These are phyloP conservation scores for Sebastes steindachneri DNA, from an alignment of 2,797 vertebrate genomes.

Conservation along the genomic window DNA sequence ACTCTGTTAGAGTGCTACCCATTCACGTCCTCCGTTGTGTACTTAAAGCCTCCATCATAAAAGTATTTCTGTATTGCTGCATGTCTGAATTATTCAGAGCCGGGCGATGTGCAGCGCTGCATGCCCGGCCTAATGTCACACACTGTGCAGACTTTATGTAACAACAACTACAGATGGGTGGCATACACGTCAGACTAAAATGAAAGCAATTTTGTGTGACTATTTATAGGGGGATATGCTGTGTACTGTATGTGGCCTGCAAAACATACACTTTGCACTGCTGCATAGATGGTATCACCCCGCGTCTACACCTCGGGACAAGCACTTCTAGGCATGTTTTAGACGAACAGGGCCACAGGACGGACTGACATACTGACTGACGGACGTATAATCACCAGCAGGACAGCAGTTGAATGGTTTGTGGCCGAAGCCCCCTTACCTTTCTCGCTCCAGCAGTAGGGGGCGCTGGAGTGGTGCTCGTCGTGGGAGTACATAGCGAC, in stretches of 20 bases:
- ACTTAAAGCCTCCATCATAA: conserved; percentile 62
- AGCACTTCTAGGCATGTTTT: conserved; percentile 26
- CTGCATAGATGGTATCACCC: background rate
- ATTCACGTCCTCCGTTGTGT: conserved; percentile 51
- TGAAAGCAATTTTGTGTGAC: background rate
- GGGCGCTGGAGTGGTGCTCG: conserved; percentile 81
- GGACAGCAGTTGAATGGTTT: conserved; percentile 46
- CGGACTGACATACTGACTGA: conserved; percentile 63
- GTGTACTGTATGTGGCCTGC: background rate
- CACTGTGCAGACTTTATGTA: conserved; percentile 61
- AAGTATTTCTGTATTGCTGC: conserved; percentile 72
- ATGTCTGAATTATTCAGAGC: conserved; percentile 73
- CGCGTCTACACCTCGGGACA: background rate
- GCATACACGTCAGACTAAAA: background rate
- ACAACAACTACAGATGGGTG: conserved; percentile 41
- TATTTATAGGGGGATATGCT: background rate
- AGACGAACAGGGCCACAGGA: conserved; percentile 62
- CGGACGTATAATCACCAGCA: conserved; percentile 39
- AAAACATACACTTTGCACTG: background rate
- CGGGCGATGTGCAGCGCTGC: conserved; percentile 47
- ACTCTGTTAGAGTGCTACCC: conserved; percentile 39
- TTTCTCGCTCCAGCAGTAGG: conserved; percentile 85
- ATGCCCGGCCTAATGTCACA: conserved; percentile 28
- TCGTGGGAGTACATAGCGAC: conserved; percentile 90
- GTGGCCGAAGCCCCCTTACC: conserved; percentile 83